Evolutionary conservation across 2,797 vertebrate genomes (phyloP).

Genomic region (Eulemur mongoz): DNA sequence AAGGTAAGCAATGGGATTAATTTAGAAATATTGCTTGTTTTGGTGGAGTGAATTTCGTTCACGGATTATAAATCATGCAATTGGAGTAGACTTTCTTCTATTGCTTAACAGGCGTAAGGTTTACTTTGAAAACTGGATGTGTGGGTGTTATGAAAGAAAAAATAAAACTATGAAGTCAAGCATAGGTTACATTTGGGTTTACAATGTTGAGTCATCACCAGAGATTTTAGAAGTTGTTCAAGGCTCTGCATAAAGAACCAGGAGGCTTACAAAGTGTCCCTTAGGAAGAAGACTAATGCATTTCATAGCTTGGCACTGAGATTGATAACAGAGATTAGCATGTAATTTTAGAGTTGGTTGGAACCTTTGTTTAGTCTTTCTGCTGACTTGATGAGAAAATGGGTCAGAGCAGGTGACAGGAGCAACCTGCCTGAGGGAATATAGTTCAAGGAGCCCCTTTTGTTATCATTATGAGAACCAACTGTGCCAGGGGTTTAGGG

Average conservation of each 20-base stretch:
- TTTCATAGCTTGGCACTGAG: not conserved
- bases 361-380: not conserved
- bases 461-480: not conserved
- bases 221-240: slow-evolving; percentile 10
- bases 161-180: not conserved
- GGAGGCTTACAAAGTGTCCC: not conserved
- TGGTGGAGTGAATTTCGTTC: slow-evolving; percentile 32
- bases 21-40: slow-evolving; percentile 37
- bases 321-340: not conserved
- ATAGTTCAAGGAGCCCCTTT: not conserved
- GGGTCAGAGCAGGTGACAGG: not conserved
- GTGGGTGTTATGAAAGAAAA: slow-evolving; percentile 14
- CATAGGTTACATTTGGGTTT: not conserved
- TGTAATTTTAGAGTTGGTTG: not conserved
- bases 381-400: not conserved
- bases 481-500: not conserved
- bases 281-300: not conserved
- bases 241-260: not conserved
- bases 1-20: not conserved
- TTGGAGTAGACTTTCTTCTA: slow-evolving; percentile 11
- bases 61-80: not conserved
- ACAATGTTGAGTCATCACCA: slow-evolving; percentile 8
- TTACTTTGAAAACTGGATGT: slow-evolving; percentile 10
- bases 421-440: not conserved
- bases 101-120: not conserved